Conservation (phyloP, 2,113 vertebrate genomes). For the Dicaeum eximium region DNA sequence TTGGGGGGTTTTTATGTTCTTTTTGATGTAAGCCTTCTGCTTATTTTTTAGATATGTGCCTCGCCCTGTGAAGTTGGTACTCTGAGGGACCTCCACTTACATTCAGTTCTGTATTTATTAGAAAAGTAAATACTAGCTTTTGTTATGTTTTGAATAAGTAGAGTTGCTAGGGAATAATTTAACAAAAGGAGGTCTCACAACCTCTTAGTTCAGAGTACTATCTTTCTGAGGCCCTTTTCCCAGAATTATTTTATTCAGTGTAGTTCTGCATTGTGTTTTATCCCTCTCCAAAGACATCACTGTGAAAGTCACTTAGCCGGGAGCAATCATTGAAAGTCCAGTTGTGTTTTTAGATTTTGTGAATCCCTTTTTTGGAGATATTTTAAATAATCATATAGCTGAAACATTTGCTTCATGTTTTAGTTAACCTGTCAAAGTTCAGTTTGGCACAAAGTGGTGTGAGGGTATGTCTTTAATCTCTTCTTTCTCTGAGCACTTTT, state of each 20-base stretch:
- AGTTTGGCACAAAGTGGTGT: background rate
- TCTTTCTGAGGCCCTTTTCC: background rate
- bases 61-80: background rate
- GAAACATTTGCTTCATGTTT: background rate
- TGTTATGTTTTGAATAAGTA: background rate
- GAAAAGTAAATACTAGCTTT: constrained; percentile 17
- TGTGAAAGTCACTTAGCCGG: background rate
- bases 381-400: background rate
- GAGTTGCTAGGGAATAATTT: constrained; percentile 15
- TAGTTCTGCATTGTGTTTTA: background rate
- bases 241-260: background rate
- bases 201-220: background rate
- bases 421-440: background rate
- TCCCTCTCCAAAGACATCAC: background rate
- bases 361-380: background rate
- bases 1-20: background rate
- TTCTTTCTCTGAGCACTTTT: background rate
- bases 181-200: background rate
- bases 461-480: background rate
- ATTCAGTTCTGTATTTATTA: background rate
- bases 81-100: background rate
- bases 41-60: background rate
- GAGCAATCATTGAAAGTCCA: background rate
- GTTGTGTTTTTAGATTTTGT: background rate
- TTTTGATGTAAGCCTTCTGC: constrained; percentile 6